These are phyloP conservation scores for Erebia aethiops DNA, from an alignment of 2,888 invertebrate genomes.

Conservation along the genomic window DNA sequence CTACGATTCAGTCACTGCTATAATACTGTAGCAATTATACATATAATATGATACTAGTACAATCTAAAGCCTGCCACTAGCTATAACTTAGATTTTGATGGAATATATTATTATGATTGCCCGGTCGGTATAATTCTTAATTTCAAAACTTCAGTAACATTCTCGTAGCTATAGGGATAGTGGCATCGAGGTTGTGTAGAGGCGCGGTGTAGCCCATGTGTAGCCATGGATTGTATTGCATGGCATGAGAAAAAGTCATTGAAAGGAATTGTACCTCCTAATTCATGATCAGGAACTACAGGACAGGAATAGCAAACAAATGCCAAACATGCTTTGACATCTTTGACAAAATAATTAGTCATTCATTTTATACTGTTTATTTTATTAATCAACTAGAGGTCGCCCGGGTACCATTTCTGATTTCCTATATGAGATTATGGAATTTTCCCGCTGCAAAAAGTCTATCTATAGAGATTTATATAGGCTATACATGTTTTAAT, in stretches of 20 bases:
- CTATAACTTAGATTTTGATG: background rate
- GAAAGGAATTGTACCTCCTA: no score
- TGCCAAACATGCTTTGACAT: background rate
- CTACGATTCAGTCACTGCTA: background rate
- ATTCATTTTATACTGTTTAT: no score
- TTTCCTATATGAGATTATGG: no score
- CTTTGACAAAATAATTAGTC: background rate
- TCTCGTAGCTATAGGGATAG: constrained; percentile 1
- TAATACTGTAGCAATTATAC: background rate
- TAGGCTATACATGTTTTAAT: no score
- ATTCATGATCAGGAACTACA: no score
- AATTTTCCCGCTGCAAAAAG: no score
- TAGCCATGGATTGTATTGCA: background rate
- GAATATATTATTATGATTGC: background rate
- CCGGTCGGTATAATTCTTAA: background rate
- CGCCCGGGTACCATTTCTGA: no score
- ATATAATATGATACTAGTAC: background rate
- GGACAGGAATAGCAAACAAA: background rate
- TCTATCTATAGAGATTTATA: no score
- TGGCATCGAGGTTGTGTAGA: background rate
- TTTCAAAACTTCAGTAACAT: constrained; percentile 1
- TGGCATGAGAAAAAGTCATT: constrained; percentile 5
- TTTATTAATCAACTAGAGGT: no score
- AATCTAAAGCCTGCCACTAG: background rate
- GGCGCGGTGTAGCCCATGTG: background rate